Percentiles rank a stretch among this genome's conserved stretches.
Evolutionary conservation across 1,140 invertebrate genomes (phyloP).

Genomic region (Drosophila guanche): DNA sequence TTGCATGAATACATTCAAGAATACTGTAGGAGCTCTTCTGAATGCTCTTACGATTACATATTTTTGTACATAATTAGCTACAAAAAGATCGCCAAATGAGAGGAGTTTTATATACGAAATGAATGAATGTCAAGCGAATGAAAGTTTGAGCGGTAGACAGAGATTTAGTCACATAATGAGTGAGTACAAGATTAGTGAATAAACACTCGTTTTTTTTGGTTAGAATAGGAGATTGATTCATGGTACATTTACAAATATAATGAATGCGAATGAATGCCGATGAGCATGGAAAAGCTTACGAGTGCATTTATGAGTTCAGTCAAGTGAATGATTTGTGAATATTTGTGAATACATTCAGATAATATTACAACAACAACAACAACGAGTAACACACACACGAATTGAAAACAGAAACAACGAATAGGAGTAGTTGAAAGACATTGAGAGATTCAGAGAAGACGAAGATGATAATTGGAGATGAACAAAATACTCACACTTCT

Average conservation of each 20-base stretch:
- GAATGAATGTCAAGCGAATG: constrained; percentile 3
- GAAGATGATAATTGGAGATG: constrained; percentile 29
- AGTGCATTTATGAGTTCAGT: too few species aligned
- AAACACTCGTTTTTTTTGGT: too few species aligned
- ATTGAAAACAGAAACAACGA: too few species aligned
- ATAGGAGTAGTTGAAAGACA: constrained; percentile 1
- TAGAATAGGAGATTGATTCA: too few species aligned
- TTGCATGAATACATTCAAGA: neutral
- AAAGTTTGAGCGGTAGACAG: too few species aligned
- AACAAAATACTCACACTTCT: constrained; percentile 69
- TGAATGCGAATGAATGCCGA: too few species aligned
- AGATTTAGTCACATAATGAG: too few species aligned
- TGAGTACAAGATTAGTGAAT: too few species aligned
- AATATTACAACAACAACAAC: constrained; percentile 25
- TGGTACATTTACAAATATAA: too few species aligned
- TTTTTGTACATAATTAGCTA: constrained; percentile 14
- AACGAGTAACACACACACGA: constrained; percentile 10
- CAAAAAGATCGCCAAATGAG: constrained; percentile 14
- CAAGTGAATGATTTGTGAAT: too few species aligned
- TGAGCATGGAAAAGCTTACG: too few species aligned
- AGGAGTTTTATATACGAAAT: constrained; percentile 3
- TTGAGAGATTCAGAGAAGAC: constrained; percentile 24
- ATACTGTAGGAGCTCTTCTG: neutral
- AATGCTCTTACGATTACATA: too few species aligned
- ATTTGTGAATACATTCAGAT: constrained; percentile 1